Conservation (phyloP, 2,888 invertebrate species). For the Esperia sulphurella region DNA sequence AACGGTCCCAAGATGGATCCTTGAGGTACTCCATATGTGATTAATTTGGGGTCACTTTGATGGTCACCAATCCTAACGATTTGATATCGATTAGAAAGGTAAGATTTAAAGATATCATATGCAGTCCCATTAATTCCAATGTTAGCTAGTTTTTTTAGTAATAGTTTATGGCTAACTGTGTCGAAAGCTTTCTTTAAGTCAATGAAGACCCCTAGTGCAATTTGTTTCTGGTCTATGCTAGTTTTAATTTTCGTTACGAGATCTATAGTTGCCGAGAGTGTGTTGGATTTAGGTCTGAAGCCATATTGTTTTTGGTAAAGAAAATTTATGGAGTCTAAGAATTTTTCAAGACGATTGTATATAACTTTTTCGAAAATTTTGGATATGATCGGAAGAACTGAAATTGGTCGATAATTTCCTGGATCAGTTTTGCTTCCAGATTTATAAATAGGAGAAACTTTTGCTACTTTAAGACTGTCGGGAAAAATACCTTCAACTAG, state of each 20-base stretch:
- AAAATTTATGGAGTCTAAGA: neutral
- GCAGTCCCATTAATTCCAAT: conserved; percentile 1
- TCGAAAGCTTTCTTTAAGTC: conserved; percentile 5
- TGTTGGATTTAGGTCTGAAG: conserved; percentile 8
- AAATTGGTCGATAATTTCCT: neutral
- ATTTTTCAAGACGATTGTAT: neutral
- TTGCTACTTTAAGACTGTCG: neutral
- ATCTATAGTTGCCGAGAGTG: conserved; percentile 7
- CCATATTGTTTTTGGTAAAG: conserved; percentile 3
- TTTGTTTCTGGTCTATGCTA: conserved; percentile 4
- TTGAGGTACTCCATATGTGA: conserved; percentile 5
- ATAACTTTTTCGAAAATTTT: conserved; percentile 4
- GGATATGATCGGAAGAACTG: conserved; percentile 6
- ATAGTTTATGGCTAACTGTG: neutral
- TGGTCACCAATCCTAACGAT: neutral
- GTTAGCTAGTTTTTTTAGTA: neutral
- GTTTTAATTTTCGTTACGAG: conserved; percentile 5
- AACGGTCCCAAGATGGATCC: neutral
- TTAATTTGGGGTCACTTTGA: neutral
- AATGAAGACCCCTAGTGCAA: neutral
- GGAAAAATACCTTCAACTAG: neutral
- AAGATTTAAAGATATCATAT: neutral
- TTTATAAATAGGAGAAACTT: neutral
- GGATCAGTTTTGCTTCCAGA: neutral
- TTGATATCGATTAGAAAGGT: conserved; percentile 3